Base-by-base conservation (phyloP, 2,888 invertebrate genomes). In the Toxonevra muliebris region DNA sequence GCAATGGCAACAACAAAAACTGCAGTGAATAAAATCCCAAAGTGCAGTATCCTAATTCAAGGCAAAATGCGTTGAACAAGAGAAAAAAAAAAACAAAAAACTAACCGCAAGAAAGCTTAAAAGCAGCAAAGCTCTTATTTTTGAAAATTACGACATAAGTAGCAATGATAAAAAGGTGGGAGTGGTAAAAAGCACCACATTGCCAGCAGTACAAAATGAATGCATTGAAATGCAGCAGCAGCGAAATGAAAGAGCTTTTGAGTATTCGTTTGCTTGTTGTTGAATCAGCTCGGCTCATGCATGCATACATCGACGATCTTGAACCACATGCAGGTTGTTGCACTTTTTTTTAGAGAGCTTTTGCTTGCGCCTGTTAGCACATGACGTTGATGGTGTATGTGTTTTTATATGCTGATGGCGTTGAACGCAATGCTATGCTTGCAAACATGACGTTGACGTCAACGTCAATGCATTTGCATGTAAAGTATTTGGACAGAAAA, bases 281-380 rank as follows among this genome's bases (percentile, higher is more conserved):
- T 53, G 15, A 19, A 17, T 53, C n/a, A 3, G 15, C 53, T 53
- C 15, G 15, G 53, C 53, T 53, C 53, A 20, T n/a, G 30, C 30
- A 4, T 30, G 7, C 30, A 30, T 30, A 4, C 30, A n/a, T 53
- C 66, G 76, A 78, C 81, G 83, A 82, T 82, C 83, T 82, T 82
- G 83, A 81, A 81, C 82, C 76, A 80, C 70, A 79, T 83, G 78
- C 78, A 81, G 81, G 83, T 82, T 82, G 80, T 81, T 82, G 82
- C 81, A 79, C 83, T 75, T 30, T 30, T 30, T 30, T 30, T 30
- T 72, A 20, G 64, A 20, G 64, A 71, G 52, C 68, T 61, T 30
- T 30, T 30, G 59, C n/a, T 48, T 48, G 1, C 11, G 48, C 8
- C 8, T 48, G 48, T 13, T 1, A 45, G 12, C 11, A 13, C 45